Evolutionary conservation across 2,888 invertebrate species (phyloP), one percentile per base, ranked within the genome.

Genomic region (Ophioninae sp.): DNA sequence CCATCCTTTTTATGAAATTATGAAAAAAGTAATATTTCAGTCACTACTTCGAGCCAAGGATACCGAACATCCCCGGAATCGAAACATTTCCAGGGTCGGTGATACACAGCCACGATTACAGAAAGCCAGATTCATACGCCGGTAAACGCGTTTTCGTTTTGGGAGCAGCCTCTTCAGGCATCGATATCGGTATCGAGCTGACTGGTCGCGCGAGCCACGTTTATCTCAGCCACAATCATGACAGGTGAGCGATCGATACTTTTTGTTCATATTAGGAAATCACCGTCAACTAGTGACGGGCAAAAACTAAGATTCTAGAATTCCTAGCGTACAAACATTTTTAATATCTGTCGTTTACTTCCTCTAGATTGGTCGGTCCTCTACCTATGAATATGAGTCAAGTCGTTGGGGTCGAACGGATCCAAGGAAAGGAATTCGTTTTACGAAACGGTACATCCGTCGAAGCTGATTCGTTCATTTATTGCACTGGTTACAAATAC

Each of bases 401-500:
- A 89, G 95, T 95, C 87, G 93, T 94, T 0, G 94, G 94, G 39
- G 93, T 95, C 1, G 91, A 92, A 79, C 89, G 92, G 61, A 93
- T 95, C 72, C 93, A 93, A 0, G 88, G 92, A 0, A 93, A 93
- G 39, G 94, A 94, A 2, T 95, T 95, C 7, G 86, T 93, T 37
- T 95, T 97, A 86, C 90, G 93, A 56, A 96, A 96, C 89, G 95
- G 94, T 30, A 94, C 94, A 0, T 93, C 92, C 81, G 94, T 95
- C 86, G 93, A 94, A 10, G 93, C 95, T 17, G 96, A 97, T 89
- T 94, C 94, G 21, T 94, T 96, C 23, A 93, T 97, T 85, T 95
- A 95, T 89, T 96, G 96, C 89, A 97, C 97, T 89, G 97, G 97
- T 0, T 97, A 96, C 91, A 93, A 94, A 79, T 96, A 95, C 91